phyloP scores from a whole-genome alignment of 2,797 vertebrate genomes.

The Acipenser ruthenus region DNA sequence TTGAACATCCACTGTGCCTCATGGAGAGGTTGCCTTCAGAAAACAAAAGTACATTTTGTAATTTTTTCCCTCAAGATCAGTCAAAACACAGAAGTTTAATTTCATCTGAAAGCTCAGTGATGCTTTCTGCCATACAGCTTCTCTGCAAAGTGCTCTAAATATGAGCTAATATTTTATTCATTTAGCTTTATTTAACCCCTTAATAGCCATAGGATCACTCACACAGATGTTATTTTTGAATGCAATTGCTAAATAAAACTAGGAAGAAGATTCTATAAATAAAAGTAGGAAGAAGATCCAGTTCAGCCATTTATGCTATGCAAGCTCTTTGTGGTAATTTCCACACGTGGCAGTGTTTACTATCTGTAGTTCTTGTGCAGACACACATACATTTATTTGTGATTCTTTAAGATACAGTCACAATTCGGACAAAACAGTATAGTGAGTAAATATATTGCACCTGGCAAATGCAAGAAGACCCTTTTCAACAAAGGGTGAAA shows the following conservation, averaged over 20 bases:
- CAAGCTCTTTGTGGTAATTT: not conserved
- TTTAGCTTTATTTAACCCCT: slow-evolving; percentile 58
- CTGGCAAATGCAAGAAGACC: no score
- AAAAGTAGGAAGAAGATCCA: not conserved
- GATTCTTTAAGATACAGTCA: no score
- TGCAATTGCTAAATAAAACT: no score
- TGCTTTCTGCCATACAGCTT: slow-evolving; percentile 60
- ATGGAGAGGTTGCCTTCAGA: no score
- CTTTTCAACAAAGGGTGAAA: no score
- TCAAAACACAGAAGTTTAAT: slow-evolving; percentile 47
- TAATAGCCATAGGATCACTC: slow-evolving; percentile 28
- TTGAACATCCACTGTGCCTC: no score
- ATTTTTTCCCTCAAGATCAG: slow-evolving; percentile 47
- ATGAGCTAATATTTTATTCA: slow-evolving; percentile 70
- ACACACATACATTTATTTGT: no score
- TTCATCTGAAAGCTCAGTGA: slow-evolving; percentile 62
- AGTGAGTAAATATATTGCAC: no score
- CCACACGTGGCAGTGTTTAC: no score
- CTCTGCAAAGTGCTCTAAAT: slow-evolving; percentile 71
- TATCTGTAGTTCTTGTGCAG: no score
- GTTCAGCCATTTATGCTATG: not conserved
- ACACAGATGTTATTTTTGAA: slow-evolving; percentile 11
- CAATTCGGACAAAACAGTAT: no score
- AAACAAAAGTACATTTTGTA: slow-evolving; percentile 39
- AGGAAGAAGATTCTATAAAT: no score